These are phyloP conservation scores for Steatornis caripensis DNA, from an alignment of 2,113 vertebrate species.

Conservation along the genomic window DNA sequence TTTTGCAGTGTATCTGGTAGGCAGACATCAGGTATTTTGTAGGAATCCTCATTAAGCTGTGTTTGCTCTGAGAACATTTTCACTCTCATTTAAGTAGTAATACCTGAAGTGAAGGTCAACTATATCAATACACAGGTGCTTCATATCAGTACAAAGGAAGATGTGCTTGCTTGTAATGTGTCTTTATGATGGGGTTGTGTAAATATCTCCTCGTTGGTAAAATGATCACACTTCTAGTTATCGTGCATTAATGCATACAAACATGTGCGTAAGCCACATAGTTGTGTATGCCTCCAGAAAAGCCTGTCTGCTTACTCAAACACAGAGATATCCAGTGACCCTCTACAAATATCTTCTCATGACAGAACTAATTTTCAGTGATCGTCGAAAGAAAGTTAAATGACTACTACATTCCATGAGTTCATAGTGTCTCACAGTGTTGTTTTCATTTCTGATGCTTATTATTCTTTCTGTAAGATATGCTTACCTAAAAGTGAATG, in stretches of 20 bases:
- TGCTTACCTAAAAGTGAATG: neutral
- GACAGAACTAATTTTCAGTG: neutral
- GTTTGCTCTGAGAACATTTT: neutral
- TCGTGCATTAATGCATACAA: neutral
- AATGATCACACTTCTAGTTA: neutral
- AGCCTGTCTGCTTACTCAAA: neutral
- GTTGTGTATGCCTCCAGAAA: neutral
- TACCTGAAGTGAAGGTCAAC: neutral
- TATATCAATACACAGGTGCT: neutral
- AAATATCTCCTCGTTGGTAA: neutral
- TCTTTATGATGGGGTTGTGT: neutral
- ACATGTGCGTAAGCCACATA: rapidly evolving
- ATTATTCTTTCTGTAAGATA: neutral
- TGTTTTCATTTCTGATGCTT: neutral
- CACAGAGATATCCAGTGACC: neutral
- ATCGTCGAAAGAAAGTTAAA: neutral
- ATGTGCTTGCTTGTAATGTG: neutral
- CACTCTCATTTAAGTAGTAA: neutral
- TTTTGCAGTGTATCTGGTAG: neutral
- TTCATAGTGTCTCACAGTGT: neutral
- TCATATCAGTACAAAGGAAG: neutral
- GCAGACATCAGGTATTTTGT: rapidly evolving
- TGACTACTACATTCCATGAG: neutral
- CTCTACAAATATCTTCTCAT: neutral
- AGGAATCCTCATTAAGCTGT: neutral